Conservation (phyloP, 2,888 invertebrate genomes). For the Onthophagus sagittarius region DNA sequence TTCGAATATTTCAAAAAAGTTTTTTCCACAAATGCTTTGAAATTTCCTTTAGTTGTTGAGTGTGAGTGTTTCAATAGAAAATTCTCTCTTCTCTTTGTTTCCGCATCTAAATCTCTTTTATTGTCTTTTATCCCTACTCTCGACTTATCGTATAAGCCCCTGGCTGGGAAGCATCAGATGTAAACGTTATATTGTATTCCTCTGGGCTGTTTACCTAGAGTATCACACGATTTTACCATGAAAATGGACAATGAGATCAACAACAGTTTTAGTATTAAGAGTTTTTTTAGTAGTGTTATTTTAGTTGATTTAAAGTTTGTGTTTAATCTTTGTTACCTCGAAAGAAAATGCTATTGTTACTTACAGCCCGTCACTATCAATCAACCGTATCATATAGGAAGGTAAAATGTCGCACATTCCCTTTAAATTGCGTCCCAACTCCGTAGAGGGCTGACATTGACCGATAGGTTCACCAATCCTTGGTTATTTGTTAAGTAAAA, state of each 20-base stretch:
- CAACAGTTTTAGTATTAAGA: neutral
- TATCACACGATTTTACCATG: neutral
- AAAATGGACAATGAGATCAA: neutral
- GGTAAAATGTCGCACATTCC: constrained; percentile 9
- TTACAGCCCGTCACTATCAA: neutral
- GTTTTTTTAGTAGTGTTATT: neutral
- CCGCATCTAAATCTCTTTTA: constrained; percentile 3
- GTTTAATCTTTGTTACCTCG: neutral
- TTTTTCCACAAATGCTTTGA: neutral
- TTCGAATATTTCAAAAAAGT: neutral
- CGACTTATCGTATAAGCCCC: constrained; percentile 9
- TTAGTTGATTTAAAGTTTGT: neutral
- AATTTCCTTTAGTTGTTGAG: neutral
- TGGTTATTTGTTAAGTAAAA: constrained; percentile 11
- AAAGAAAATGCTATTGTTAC: neutral
- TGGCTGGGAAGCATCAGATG: constrained; percentile 4
- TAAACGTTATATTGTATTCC: constrained; percentile 1
- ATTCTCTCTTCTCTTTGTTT: constrained; percentile 2
- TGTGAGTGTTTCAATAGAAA: constrained; percentile 4
- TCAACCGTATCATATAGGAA: neutral
- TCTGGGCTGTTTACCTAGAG: neutral
- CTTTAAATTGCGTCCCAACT: constrained; percentile 10
- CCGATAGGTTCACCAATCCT: constrained; percentile 3
- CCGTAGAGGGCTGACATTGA: constrained; percentile 2
- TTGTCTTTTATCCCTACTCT: constrained; percentile 6